Base-by-base conservation (phyloP, 2,113 vertebrate species). In the Alosa alosa region DNA sequence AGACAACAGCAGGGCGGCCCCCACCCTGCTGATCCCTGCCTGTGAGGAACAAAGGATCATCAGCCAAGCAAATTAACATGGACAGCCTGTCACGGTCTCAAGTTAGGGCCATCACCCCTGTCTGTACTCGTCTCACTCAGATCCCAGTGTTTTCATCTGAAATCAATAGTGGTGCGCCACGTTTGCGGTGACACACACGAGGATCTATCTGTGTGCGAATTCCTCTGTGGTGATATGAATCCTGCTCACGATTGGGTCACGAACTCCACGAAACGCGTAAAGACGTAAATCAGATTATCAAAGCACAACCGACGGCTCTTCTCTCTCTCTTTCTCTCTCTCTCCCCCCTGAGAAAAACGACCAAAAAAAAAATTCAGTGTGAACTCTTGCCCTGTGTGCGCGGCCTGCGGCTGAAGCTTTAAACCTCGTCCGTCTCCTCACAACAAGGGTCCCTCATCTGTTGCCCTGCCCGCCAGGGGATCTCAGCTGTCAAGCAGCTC, bases 281-380 rank as follows among this genome's bases (percentile, higher is more conserved):
- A 68, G 72, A 39, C 36, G 31, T 78, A 78, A 78, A 78, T 78
- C 72, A 78, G 72, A 36, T 78, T 78, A 78, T 78, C 72, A 78
- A 78, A 78, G 72, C 72, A 10, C 31, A 20, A 25, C 3, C n/a
- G 31, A 78, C 11, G 11, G 72, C 72, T 78, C 36, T 31, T 78
- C 72, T 41, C 64, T 2, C n/a, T 72, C 25, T 17, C 72, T 31
- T 31, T 31, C 72, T 78, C 72, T 78, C 64, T 2, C n/a, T 72
- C 25, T 17, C 72, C 36, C 72, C 9, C 39, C 25, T 31, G 72
- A 78, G 72, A 72, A 36, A 78, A 78, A 78, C 31, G n/a, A 31
- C n/a, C 6, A 25, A 75, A 75, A 10, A 31, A 36, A 36, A 75
- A 75, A 0, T 7, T 11, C 68, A 25, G n/a, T 11, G 0, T 75